Conservation (phyloP, 2,113 vertebrate genomes). For the Haemorhous mexicanus region DNA sequence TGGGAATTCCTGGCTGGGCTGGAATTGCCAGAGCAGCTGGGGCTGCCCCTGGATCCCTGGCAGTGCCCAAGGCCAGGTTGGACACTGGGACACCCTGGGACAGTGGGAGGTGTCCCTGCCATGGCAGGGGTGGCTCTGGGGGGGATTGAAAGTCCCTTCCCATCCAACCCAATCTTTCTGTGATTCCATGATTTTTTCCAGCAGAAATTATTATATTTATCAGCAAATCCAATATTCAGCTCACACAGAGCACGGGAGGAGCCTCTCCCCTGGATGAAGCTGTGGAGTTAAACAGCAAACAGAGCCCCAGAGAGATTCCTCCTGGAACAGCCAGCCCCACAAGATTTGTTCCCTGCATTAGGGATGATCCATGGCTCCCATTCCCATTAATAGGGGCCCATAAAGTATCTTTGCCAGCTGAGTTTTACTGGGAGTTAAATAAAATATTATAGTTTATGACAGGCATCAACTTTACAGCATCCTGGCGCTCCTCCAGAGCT, state of each 20-base stretch:
- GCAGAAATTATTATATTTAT: neutral
- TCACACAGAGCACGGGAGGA: neutral
- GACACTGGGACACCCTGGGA: neutral
- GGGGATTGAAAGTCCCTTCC: rapidly evolving
- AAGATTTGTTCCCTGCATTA: conserved; percentile 36
- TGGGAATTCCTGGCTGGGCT: no score
- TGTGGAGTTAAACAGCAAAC: neutral
- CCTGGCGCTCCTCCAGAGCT: conserved; percentile 38
- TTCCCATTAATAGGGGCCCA: conserved; percentile 41
- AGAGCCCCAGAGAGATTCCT: conserved; percentile 13
- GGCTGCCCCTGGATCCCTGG: neutral
- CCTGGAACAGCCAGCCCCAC: neutral
- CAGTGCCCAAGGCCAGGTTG: neutral
- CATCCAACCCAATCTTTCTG: no score
- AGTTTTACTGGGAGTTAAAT: conserved; percentile 53
- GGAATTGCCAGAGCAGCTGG: no score
- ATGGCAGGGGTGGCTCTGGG: rapidly evolving
- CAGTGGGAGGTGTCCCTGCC: neutral
- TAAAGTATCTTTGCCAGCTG: conserved; percentile 53
- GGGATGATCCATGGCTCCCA: conserved; percentile 31
- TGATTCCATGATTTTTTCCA: neutral
- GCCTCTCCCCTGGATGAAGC: neutral
- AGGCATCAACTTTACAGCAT: conserved; percentile 21
- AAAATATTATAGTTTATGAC: conserved; percentile 53
- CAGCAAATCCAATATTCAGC: neutral